Percentiles rank a stretch among this genome's conserved stretches.
Conservation (phyloP, 2,113 vertebrate species). For the Danio rerio region DNA sequence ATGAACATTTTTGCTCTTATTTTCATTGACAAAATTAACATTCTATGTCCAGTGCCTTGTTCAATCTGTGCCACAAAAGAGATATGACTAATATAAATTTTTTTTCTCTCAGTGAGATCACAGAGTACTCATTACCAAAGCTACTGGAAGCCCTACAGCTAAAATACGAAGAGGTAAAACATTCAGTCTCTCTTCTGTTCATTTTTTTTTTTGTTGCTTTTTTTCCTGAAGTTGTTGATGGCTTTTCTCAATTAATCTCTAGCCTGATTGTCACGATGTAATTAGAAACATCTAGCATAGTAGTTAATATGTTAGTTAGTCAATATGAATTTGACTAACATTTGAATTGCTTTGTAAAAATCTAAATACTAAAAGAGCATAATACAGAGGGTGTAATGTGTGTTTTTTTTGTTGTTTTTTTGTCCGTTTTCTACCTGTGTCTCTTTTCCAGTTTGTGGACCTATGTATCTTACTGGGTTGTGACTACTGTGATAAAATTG, state of each 20-base stretch:
- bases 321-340: background rate
- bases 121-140: conserved; percentile 78
- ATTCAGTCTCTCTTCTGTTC: background rate
- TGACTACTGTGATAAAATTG: conserved; percentile 82
- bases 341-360: background rate
- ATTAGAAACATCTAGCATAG: background rate
- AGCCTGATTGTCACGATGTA: background rate
- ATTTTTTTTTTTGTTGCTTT: background rate
- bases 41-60: too few relatives aligned
- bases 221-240: background rate
- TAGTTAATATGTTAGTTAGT: too few relatives aligned
- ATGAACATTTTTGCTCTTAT: too few relatives aligned
- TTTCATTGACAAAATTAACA: too few relatives aligned
- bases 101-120: conserved; percentile 67
- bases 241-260: background rate
- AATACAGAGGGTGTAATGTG: too few relatives aligned
- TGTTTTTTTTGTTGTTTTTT: background rate
- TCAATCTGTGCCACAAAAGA: too few relatives aligned
- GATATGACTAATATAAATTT: background rate
- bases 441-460: conserved; percentile 79
- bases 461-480: conserved; percentile 85
- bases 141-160: conserved; percentile 74
- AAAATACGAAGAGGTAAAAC: conserved; percentile 74
- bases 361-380: too few relatives aligned
- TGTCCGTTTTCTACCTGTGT: background rate